phyloP scores from a whole-genome alignment of 2,113 vertebrate species.

The Peromyscus polionotus region DNA sequence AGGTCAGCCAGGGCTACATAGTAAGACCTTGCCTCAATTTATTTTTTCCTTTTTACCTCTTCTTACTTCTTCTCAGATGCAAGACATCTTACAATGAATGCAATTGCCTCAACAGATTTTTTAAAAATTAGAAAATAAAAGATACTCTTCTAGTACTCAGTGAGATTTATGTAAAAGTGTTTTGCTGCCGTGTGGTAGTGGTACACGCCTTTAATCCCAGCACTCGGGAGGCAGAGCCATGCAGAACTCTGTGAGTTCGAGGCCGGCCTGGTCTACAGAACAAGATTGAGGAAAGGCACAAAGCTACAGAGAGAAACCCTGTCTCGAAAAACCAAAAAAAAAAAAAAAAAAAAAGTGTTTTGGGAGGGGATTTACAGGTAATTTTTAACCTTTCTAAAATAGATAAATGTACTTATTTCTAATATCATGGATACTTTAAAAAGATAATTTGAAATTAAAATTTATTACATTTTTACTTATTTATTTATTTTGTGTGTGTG shows the following conservation, averaged over 20 bases:
- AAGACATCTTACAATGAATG: background rate
- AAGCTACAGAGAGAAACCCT: too few relatives aligned
- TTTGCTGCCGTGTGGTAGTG: background rate
- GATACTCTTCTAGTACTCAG: background rate
- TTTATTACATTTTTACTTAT: background rate
- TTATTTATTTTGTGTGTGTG: background rate
- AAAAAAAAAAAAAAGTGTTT: background rate
- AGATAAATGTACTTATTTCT: background rate
- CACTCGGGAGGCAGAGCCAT: too few relatives aligned
- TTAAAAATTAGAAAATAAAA: slow-evolving; percentile 33
- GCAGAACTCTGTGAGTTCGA: too few relatives aligned
- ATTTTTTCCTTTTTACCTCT: background rate
- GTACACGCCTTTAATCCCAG: too few relatives aligned
- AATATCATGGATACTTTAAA: background rate
- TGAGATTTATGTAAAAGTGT: background rate
- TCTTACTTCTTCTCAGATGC: slow-evolving; percentile 8
- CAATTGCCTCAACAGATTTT: background rate
- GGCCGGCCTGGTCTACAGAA: too few relatives aligned
- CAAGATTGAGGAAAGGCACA: too few relatives aligned
- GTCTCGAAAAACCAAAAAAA: too few relatives aligned
- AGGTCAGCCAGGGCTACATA: background rate
- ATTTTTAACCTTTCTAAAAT: background rate
- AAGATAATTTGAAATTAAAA: background rate
- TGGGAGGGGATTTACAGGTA: background rate
- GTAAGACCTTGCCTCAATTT: background rate